Evolutionary conservation across 1,140 invertebrate genomes (phyloP).

Genomic region (Caenorhabditis elegans): WBcel235 BX284604.4:13448001-13448500

Average conservation of each 20-base stretch:
- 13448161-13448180: constrained; percentile 84
- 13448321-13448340: too few species aligned
- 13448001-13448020: constrained; percentile 76
- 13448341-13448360: too few species aligned
- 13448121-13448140: constrained; percentile 82
- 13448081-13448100: constrained; percentile 71
- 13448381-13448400: too few species aligned
- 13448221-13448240: constrained; percentile 51
- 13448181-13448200: constrained; percentile 83
- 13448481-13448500: too few species aligned
- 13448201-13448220: constrained; percentile 73
- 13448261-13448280: constrained; percentile 71
- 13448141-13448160: constrained; percentile 84
- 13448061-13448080: constrained; percentile 8
- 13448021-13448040: constrained; percentile 67
- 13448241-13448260: constrained; percentile 49
- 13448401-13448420: too few species aligned
- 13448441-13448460: too few species aligned
- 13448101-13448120: constrained; percentile 81
- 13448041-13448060: constrained; percentile 28
- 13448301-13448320: constrained; percentile 20
- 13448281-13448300: constrained; percentile 81
- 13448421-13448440: too few species aligned
- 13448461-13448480: too few species aligned
- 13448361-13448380: too few species aligned